Evolutionary conservation across 2,888 invertebrate genomes (phyloP).

Genomic region (Eretmocerus hayati): DNA sequence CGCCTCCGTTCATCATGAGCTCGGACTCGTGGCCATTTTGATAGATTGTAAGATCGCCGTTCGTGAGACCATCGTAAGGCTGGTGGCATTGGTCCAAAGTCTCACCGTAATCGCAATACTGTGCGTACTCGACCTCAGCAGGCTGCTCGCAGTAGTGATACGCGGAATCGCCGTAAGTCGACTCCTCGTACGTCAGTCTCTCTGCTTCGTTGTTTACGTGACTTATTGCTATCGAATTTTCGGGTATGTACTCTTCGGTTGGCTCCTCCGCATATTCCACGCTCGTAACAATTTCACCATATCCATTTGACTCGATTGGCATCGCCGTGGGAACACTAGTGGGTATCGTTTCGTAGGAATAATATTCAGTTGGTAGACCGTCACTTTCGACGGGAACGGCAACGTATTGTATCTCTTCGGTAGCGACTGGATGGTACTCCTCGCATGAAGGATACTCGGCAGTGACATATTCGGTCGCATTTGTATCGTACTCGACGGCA

Average conservation of each 20-base stretch:
- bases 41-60: background rate
- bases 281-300: background rate
- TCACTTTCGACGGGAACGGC: background rate
- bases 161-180: no score
- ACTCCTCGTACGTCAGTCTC: slow-evolving; percentile 27
- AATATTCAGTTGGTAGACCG: background rate
- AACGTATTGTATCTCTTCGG: no score
- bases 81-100: background rate
- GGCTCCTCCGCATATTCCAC: background rate
- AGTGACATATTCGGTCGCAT: no score
- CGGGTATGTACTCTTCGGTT: background rate
- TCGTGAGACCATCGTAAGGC: background rate
- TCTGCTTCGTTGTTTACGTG: slow-evolving; percentile 23
- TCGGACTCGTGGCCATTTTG: background rate
- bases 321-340: background rate
- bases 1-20: slow-evolving; percentile 9
- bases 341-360: background rate
- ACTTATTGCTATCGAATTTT: background rate
- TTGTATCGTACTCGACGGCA: no score
- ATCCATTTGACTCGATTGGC: background rate
- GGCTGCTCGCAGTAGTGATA: slow-evolving; percentile 8
- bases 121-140: background rate
- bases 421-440: no score
- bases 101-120: background rate
- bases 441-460: no score